Evolutionary conservation across 2,113 vertebrate species (phyloP), one percentile per base, ranked within the genome.

Genomic region (Camelus bactrianus): DNA sequence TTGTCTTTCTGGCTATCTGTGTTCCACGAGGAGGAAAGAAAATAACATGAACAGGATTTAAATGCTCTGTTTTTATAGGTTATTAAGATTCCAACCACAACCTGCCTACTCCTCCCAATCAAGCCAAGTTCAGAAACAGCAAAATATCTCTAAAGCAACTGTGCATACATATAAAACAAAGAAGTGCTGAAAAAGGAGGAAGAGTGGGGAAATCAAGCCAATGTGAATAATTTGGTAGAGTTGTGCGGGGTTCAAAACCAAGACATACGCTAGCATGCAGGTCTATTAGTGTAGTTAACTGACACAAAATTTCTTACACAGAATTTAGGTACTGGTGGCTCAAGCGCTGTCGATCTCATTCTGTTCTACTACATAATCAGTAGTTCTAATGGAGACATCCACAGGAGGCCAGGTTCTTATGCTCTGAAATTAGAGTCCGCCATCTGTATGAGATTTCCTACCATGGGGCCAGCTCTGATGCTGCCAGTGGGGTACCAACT

Each of bases 381-480:
- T 92, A 65, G 30, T 93, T 58, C 92, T 9, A 5, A 70, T 42
- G 7, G 91, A 87, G 96, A 32, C 52, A 94, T 97, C 83, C 56
- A 35, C 11, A 0, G 95, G 97, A 98, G 87, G 83, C 81, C 60
- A 56, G 62, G 54, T 97, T 13, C 8, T 98, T 95, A 93, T 75
- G 70, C 94, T 94, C 96, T 97, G 95, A 9, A 72, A 96, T 96
- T 90, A 96, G 94, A 98, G 81, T 32, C 95, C 75, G 6, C 91
- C 72, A 65, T 95, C 94, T 91, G 58, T 92, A 88, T 65, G 96
- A 96, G 95, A 96, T 97, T 97, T 98, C 94, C 93, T 98, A 81
- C 58, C 91, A 86, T 0, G 85, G 62, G 89, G 85, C 64, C 89
- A 83, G 97, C 58, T n/a, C 70, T 96, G 93, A 96, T 92, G 85